phyloP scores from a whole-genome alignment of 2,113 vertebrate genomes.

The Thunnus maccoyii region DNA sequence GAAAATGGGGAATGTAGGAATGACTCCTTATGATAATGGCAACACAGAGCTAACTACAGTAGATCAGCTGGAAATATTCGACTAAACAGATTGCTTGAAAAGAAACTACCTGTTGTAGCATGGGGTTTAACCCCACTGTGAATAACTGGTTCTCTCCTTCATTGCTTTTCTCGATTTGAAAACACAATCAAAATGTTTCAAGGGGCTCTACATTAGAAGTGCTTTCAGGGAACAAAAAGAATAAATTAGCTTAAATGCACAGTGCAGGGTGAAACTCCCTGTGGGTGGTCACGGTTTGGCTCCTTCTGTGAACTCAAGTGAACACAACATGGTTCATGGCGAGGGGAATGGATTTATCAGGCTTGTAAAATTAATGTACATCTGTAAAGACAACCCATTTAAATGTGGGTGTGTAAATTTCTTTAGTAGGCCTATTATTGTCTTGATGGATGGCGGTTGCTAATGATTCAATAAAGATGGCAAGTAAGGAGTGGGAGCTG shows the following conservation, averaged over 20 bases:
- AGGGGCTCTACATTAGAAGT: slow-evolving; percentile 16
- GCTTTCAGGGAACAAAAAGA: slow-evolving; percentile 13
- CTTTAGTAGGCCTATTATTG: no score
- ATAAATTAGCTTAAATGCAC: slow-evolving; percentile 18
- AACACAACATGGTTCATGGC: neutral
- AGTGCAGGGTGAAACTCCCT: neutral
- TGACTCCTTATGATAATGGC: no score
- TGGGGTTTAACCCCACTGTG: slow-evolving; percentile 6
- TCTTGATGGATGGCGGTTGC: no score
- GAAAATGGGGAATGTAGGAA: no score
- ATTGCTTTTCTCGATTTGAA: slow-evolving; percentile 39
- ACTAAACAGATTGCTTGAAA: slow-evolving; percentile 5
- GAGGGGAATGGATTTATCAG: neutral
- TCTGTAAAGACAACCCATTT: neutral
- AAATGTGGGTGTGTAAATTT: neutral
- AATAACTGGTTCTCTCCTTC: slow-evolving; percentile 15
- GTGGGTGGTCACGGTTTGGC: slow-evolving; percentile 12
- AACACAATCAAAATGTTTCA: slow-evolving; percentile 38
- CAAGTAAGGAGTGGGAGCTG: no score
- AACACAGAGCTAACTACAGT: neutral
- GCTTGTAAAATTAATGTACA: neutral
- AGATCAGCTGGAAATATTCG: slow-evolving; percentile 12
- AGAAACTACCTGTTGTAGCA: slow-evolving; percentile 24
- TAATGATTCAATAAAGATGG: no score
- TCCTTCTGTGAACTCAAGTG: slow-evolving; percentile 11